Evolutionary conservation across 2,797 vertebrate species (phyloP), one percentile per base, ranked within the genome.

Genomic region (Clarias fuscus): DNA sequence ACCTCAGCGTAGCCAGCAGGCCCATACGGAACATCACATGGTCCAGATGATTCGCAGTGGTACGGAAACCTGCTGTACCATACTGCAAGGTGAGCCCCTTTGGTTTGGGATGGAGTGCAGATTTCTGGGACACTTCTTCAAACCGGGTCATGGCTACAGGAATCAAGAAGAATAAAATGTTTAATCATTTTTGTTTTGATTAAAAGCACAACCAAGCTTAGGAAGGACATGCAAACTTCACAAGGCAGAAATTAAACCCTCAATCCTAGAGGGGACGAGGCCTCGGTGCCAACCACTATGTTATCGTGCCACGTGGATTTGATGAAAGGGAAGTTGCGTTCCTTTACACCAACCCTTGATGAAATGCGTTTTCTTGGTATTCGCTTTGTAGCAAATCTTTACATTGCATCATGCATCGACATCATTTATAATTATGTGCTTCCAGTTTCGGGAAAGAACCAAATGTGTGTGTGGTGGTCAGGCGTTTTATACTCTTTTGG

Each of bases 1-100:
- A 97, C 82, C 97, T 93, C 65, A 99, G 91, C 0, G 93, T 90
- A 0, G 98, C 97, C 90, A 99, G 92, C 40, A 98, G 89, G 27
- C 98, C 98, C 97, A 98, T 98, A 76, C 98, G 96, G 92, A 97
- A 99, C 98, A 99, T 97, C 91, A 98, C 75, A 18, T 99, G 98
- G 83, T 97, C 95, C 7, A 99, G 95, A 24, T 92, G 91, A 22
- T 94, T 92, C 0, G 97, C 97, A 3, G 87, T 92, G 40, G 91
- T 91, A 68, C 98, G 96, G 88, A 99, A 99, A 0, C 98, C 98
- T 6, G 98, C 97, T 0, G 98, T 99, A 78, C 98, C 98, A 61
- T 99, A 99, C 20, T 98, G 97, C 86, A 98, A 92, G 24, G 86
- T 65, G 33, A 98, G 90, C 0, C 96, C 97, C 0, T 82, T 83